Conservation (phyloP, 2,113 vertebrate species). For the Carassius auratus region DNA sequence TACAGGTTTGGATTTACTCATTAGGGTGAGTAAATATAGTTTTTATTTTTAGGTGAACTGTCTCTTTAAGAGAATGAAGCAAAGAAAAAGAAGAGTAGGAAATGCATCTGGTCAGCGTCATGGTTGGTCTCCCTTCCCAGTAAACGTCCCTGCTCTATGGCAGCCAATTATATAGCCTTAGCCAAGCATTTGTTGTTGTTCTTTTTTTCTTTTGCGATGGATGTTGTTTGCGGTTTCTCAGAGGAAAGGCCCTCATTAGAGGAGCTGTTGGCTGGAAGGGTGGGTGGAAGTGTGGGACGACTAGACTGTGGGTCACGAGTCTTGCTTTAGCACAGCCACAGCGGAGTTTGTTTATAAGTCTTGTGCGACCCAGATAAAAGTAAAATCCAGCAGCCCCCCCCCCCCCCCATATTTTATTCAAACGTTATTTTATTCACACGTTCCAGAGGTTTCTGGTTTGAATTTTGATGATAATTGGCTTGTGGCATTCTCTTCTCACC, state of each 20-base stretch:
- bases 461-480: constrained; percentile 4
- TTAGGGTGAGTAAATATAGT: neutral
- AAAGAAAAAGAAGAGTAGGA: too few species aligned
- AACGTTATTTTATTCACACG: neutral
- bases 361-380: constrained; percentile 5
- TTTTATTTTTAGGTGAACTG: neutral
- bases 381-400: neutral
- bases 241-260: constrained; percentile 43
- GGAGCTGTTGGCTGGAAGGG: constrained; percentile 13
- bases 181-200: constrained; percentile 18
- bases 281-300: constrained; percentile 24
- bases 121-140: neutral
- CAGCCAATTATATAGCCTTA: constrained; percentile 41
- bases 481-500: neutral
- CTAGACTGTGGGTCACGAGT: constrained; percentile 27
- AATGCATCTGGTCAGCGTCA: constrained; percentile 2
- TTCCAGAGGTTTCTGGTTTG: neutral
- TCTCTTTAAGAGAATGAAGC: neutral
- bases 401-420: neutral
- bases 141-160: constrained; percentile 17
- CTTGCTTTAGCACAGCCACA: constrained; percentile 16
- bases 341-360: neutral
- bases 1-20: neutral
- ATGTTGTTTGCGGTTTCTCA: constrained; percentile 34
- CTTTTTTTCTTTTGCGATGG: constrained; percentile 25